Conservation (phyloP, 2,888 invertebrate species). For the Drosophila mercatorum region DNA sequence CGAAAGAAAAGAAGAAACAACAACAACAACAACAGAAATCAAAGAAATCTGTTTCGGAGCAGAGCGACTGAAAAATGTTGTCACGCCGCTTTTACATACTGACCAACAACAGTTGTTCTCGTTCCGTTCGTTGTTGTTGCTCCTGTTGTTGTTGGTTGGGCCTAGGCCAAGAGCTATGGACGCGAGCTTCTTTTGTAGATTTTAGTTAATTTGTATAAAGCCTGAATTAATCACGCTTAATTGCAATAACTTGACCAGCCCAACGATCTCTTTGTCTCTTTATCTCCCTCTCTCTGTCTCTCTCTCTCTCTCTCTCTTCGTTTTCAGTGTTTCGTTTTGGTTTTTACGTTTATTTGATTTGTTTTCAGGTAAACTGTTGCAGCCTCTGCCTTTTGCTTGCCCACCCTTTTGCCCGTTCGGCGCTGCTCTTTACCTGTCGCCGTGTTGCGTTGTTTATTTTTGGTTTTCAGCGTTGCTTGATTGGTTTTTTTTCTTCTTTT, state of each 20-base stretch:
- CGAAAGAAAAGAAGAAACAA: constrained; percentile 6
- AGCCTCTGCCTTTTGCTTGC: constrained; percentile 59
- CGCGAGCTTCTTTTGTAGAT: constrained; percentile 62
- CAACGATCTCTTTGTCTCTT: constrained; percentile 6
- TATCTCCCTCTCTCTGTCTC: neutral
- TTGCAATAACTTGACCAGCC: constrained; percentile 63
- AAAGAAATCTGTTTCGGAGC: constrained; percentile 63
- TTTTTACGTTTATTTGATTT: constrained; percentile 66
- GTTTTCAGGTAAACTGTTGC: constrained; percentile 65
- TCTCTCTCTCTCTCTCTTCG: constrained; percentile 7
- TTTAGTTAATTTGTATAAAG: constrained; percentile 78
- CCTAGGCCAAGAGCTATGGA: constrained; percentile 44
- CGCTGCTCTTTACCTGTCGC: constrained; percentile 52
- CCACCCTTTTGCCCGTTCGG: constrained; percentile 15
- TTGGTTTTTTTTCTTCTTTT: constrained; percentile 52
- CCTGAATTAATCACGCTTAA: constrained; percentile 79
- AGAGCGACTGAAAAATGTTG: constrained; percentile 76
- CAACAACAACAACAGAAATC: constrained; percentile 27
- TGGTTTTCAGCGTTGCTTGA: constrained; percentile 76
- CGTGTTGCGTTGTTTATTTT: constrained; percentile 69
- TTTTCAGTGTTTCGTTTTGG: constrained; percentile 29
- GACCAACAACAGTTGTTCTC: constrained; percentile 48
- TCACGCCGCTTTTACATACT: constrained; percentile 80
- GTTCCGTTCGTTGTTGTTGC: constrained; percentile 17
- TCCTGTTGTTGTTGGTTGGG: constrained; percentile 38